phyloP scores from a whole-genome alignment of 2,797 vertebrate genomes.

The Crypturellus tataupa region DNA sequence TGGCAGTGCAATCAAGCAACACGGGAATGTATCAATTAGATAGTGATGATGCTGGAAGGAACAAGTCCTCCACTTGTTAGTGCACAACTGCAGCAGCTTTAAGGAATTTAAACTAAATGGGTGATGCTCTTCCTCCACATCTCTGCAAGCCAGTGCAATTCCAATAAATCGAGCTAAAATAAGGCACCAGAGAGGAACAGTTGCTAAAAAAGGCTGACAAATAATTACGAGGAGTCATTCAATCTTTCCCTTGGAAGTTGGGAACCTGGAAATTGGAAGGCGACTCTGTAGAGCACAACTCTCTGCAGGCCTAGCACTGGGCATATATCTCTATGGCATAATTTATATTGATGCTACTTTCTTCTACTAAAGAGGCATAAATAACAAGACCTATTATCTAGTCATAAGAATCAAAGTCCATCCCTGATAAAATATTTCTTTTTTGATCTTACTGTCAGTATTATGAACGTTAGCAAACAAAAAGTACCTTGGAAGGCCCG shows the following conservation, averaged over 20 bases:
- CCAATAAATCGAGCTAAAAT: not conserved
- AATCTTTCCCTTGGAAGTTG: not conserved
- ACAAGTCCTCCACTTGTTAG: not conserved
- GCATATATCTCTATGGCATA: not conserved
- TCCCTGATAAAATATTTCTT: not conserved
- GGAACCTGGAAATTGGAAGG: not conserved
- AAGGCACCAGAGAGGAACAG: not conserved
- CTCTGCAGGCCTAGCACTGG: not conserved
- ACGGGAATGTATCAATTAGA: conserved; percentile 45
- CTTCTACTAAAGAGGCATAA: not conserved
- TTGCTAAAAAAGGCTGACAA: not conserved
- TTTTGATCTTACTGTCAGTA: not conserved
- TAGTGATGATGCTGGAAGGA: not conserved
- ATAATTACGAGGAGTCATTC: not conserved
- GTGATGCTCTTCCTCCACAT: not conserved
- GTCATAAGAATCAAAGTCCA: not conserved
- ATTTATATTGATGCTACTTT: not conserved
- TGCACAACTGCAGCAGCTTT: not conserved
- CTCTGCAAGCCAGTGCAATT: not conserved
- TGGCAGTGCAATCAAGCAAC: conserved; percentile 45
- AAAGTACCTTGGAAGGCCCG: not conserved
- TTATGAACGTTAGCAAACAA: not conserved
- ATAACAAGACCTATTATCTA: not conserved
- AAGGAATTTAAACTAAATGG: not conserved
- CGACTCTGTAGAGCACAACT: not conserved